Evolutionary conservation across 2,888 invertebrate genomes (phyloP).

Genomic region (Agonopterix subpropinquella): DNA sequence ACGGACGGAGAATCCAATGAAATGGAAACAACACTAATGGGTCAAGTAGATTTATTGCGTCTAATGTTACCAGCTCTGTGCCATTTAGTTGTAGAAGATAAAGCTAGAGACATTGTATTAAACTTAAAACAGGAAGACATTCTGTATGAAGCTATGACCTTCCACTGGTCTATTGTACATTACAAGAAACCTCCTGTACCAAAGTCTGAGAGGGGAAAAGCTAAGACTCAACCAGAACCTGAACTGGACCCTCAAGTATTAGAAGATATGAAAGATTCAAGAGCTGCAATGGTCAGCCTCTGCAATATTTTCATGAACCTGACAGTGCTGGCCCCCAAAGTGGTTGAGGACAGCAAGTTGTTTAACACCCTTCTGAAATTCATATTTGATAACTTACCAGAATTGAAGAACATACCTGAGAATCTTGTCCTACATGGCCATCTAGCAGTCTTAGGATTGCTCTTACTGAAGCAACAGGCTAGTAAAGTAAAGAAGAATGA

Average conservation of each 20-base stretch:
- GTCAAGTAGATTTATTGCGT: conserved; percentile 83
- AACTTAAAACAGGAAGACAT: conserved; percentile 87
- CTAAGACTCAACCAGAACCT: conserved; percentile 83
- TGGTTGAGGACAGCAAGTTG: conserved; percentile 85
- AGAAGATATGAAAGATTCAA: conserved; percentile 89
- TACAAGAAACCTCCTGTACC: conserved; percentile 89
- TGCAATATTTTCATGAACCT: conserved; percentile 96
- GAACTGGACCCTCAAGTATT: conserved; percentile 83
- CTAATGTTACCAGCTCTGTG: conserved; percentile 92
- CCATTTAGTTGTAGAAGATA: conserved; percentile 93
- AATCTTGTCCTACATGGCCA: conserved; percentile 92
- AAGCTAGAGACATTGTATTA: conserved; percentile 86
- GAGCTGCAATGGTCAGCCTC: conserved; percentile 89
- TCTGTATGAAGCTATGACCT: conserved; percentile 85
- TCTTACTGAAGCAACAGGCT: conserved; percentile 88
- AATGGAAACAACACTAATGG: conserved; percentile 57
- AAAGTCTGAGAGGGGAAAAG: conserved; percentile 85
- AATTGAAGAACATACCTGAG: conserved; percentile 87
- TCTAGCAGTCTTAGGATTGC: conserved; percentile 86
- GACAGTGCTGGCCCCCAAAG: conserved; percentile 89
- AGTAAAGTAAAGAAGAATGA: conserved; percentile 91
- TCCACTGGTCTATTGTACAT: conserved; percentile 91
- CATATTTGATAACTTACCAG: conserved; percentile 89
- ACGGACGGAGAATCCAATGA: conserved; percentile 73
- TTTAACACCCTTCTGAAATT: conserved; percentile 90